phyloP scores from a whole-genome alignment of 2,113 vertebrate species.

The Ancistrus triradiatus region DNA sequence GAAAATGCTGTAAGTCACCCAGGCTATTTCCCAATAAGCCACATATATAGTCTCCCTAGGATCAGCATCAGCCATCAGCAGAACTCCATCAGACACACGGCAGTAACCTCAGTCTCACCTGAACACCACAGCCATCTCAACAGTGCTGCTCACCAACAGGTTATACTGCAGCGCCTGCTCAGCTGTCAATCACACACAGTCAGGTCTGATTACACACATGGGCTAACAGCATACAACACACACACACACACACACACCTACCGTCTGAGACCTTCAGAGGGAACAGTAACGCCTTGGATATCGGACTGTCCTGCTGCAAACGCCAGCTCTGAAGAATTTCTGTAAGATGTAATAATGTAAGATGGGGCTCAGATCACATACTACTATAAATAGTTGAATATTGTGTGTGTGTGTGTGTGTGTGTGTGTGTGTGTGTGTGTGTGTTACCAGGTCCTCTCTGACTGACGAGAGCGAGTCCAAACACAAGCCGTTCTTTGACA shows the following conservation, averaged over 20 bases:
- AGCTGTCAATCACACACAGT: background rate
- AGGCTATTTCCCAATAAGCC: too few species aligned
- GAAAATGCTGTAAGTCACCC: too few species aligned
- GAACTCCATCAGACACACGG: too few species aligned
- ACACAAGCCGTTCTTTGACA: conserved; percentile 85
- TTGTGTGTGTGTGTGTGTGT: background rate
- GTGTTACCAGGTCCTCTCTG: conserved; percentile 71
- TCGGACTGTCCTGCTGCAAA: conserved; percentile 81
- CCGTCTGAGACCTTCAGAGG: conserved; percentile 49
- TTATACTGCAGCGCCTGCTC: conserved; percentile 61
- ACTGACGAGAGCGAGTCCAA: conserved; percentile 77
- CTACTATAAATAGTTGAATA: too few species aligned
- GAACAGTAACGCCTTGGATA: conserved; percentile 82
- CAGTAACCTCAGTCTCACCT: too few species aligned
- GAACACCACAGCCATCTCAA: conserved; percentile 83
- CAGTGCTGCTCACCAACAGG: conserved; percentile 79
- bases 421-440: background rate
- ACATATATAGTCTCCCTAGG: too few species aligned
- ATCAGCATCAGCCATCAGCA: too few species aligned
- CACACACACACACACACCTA: conserved; percentile 29
- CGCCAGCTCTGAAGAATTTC: conserved; percentile 82
- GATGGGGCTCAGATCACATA: too few species aligned
- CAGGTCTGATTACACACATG: background rate
- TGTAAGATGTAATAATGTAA: too few species aligned
- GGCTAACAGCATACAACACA: background rate